phyloP scores from a whole-genome alignment of 2,888 invertebrate species.

The Caenorhabditis sp. region DNA sequence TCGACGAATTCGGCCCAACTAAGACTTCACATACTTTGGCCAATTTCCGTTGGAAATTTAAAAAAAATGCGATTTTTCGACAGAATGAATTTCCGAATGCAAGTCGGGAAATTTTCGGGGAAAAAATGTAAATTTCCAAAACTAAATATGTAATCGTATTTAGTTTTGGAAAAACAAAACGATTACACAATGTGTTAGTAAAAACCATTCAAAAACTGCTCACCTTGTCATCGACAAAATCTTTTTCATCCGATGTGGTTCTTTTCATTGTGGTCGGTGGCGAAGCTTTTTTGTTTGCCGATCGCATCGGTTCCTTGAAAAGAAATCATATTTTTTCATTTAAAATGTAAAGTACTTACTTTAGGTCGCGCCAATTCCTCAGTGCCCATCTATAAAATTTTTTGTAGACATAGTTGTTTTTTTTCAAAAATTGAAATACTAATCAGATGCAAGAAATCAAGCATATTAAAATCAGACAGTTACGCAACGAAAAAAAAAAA shows the following conservation, averaged over 20 bases:
- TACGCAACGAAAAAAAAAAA: constrained; percentile 6
- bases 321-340: neutral
- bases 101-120: no score
- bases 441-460: neutral
- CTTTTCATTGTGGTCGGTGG: neutral
- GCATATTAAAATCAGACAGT: neutral
- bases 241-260: constrained; percentile 3
- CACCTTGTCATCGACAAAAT: constrained; percentile 36
- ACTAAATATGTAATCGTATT: no score
- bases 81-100: no score
- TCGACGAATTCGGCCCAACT: no score
- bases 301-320: neutral
- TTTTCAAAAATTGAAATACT: neutral
- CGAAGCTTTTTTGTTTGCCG: neutral
- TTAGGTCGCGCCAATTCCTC: neutral
- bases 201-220: neutral
- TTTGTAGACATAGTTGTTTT: neutral
- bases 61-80: no score
- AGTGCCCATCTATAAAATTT: neutral
- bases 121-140: no score
- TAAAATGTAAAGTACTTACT: neutral
- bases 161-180: no score
- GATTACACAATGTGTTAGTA: neutral
- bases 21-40: no score
- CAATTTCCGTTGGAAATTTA: no score